A percentile compares a stretch with the other conserved stretches of the same genome.
These are phyloP conservation scores for Phylloscopus whistleri DNA, from an alignment of 2,113 vertebrate species.

Conservation along the genomic window DNA sequence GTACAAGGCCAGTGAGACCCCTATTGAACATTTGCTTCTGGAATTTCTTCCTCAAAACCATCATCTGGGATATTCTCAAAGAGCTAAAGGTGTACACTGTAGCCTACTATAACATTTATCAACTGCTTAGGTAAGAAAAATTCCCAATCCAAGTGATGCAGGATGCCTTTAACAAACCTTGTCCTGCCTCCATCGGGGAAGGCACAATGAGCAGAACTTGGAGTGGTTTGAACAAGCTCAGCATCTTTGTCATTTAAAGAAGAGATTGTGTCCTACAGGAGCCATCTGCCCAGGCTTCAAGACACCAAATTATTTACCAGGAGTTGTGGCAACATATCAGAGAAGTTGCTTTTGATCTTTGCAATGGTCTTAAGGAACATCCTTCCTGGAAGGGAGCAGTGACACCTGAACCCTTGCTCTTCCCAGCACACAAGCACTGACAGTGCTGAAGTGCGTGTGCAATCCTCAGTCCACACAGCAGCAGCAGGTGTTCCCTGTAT, in stretches of 20 bases:
- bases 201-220: not conserved
- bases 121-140: not conserved
- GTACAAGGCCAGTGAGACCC: not conserved
- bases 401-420: not conserved
- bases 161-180: not conserved
- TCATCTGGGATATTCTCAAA: not conserved
- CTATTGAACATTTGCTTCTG: not conserved
- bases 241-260: not conserved
- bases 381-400: not conserved
- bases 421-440: not conserved
- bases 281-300: not conserved
- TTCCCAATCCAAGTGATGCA: not conserved
- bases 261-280: not conserved
- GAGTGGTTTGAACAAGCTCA: not conserved
- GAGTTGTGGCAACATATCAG: not conserved
- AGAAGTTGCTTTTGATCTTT: not conserved
- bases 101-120: not conserved
- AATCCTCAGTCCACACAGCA: not conserved
- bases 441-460: not conserved
- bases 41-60: not conserved
- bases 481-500: not conserved
- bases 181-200: fast-evolving
- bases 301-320: not conserved
- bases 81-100: not conserved
- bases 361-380: not conserved